Percentiles rank a stretch among this genome's conserved stretches.
Conservation (phyloP, 2,888 invertebrate genomes). For the Globia sparganii region DNA sequence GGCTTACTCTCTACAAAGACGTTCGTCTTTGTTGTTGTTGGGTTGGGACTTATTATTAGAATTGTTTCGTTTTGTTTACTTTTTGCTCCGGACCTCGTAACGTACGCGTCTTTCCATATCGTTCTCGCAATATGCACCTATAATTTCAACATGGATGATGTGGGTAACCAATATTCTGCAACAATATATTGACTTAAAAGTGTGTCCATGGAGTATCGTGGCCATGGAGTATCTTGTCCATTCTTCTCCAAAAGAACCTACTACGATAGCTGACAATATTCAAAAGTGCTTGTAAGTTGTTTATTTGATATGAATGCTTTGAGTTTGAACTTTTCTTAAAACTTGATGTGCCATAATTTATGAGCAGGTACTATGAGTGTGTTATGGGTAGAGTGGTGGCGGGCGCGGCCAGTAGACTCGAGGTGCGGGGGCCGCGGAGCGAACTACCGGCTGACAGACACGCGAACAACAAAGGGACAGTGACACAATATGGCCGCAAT, state of each 20-base stretch:
- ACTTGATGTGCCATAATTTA: background rate
- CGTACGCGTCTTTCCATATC: background rate
- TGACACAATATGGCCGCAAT: background rate
- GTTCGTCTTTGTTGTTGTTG: too few relatives aligned
- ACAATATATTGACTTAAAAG: background rate
- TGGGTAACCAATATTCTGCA: background rate
- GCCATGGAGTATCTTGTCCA: background rate
- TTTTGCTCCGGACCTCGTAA: background rate
- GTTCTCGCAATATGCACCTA: background rate
- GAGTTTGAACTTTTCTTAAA: background rate
- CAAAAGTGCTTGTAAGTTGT: too few relatives aligned
- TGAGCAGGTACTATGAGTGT: too few relatives aligned
- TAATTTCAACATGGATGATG: background rate
- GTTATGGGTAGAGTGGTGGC: constrained; percentile 30
- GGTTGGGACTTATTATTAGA: background rate
- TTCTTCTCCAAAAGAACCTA: background rate
- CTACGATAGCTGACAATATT: too few relatives aligned
- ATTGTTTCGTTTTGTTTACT: background rate
- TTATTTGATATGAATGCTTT: too few relatives aligned
- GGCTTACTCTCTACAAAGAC: background rate
- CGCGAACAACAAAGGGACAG: background rate
- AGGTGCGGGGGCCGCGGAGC: constrained; percentile 74
- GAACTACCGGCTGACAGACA: constrained; percentile 33
- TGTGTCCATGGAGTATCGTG: too few relatives aligned
- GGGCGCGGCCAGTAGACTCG: constrained; percentile 65